phyloP scores from a whole-genome alignment of 2,797 vertebrate species.

The Darevskia mixta region DNA sequence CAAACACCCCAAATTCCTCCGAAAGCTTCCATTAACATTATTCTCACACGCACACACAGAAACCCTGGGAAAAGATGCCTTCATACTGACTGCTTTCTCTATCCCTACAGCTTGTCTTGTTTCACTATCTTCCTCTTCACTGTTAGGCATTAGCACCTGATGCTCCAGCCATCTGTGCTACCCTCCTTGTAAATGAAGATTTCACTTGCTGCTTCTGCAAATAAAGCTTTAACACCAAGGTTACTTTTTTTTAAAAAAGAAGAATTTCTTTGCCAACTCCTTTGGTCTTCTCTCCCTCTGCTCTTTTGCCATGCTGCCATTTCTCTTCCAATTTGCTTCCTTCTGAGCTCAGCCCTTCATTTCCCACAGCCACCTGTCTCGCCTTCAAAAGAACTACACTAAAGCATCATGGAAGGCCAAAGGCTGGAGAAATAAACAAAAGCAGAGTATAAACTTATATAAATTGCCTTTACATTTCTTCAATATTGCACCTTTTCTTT shows the following conservation, averaged over 20 bases:
- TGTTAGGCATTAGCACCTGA: slow-evolving; percentile 74
- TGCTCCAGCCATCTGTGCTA: slow-evolving; percentile 67
- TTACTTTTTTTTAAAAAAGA: not conserved
- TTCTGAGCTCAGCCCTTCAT: slow-evolving; percentile 31
- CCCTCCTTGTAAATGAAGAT: slow-evolving; percentile 62
- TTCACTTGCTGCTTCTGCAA: slow-evolving; percentile 61
- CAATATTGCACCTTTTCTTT: no score
- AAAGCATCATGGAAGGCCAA: slow-evolving; percentile 58
- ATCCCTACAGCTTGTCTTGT: slow-evolving; percentile 68
- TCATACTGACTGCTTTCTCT: slow-evolving; percentile 67
- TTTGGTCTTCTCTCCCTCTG: slow-evolving; percentile 28
- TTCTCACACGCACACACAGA: not conserved
- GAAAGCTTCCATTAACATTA: not conserved
- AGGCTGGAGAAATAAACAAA: slow-evolving; percentile 50
- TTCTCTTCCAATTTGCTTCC: slow-evolving; percentile 57
- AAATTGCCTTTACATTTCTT: no score
- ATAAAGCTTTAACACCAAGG: slow-evolving; percentile 42
- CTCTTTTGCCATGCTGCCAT: slow-evolving; percentile 52
- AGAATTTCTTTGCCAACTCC: slow-evolving; percentile 34
- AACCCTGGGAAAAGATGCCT: slow-evolving; percentile 61
- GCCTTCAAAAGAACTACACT: slow-evolving; percentile 19
- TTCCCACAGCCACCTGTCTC: slow-evolving; percentile 31
- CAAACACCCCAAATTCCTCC: not conserved
- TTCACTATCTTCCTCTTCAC: slow-evolving; percentile 68
- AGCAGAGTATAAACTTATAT: not conserved